Evolutionary conservation across 2,113 vertebrate genomes (phyloP).

Genomic region (Psophia crepitans): DNA sequence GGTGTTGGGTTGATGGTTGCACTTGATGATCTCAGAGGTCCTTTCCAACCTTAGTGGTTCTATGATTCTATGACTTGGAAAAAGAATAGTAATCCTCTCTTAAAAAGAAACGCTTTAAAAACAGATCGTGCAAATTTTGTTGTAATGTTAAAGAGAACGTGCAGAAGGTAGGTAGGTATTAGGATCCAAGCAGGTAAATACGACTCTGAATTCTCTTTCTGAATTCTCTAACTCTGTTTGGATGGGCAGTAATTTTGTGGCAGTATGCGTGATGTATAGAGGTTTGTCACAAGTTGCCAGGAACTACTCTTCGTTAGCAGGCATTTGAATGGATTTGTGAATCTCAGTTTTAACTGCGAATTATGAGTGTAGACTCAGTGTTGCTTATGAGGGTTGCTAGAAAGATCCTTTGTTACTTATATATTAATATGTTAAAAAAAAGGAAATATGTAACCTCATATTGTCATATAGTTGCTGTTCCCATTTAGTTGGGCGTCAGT

Average conservation of each 20-base stretch:
- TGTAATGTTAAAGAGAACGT: not conserved
- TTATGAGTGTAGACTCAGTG: not conserved
- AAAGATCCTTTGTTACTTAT: not conserved
- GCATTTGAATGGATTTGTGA: not conserved
- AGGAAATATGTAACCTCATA: not conserved
- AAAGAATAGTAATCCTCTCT: not conserved
- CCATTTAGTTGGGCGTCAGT: not conserved
- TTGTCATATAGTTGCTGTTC: not conserved
- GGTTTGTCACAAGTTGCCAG: not conserved
- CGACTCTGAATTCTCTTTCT: not conserved
- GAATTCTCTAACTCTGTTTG: not conserved
- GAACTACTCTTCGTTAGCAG: not conserved
- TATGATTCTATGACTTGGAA: too few relatives aligned
- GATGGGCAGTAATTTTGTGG: not conserved
- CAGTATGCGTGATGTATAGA: not conserved
- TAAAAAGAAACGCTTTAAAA: not conserved
- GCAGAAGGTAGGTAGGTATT: not conserved
- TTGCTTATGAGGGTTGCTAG: not conserved
- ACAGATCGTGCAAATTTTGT: not conserved
- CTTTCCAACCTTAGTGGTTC: too few relatives aligned
- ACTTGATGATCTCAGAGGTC: too few relatives aligned
- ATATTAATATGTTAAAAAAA: not conserved
- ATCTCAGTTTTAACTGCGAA: not conserved
- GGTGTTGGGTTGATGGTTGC: too few relatives aligned
- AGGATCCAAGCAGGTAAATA: not conserved